These are phyloP conservation scores for Platanista minor DNA, from an alignment of 2,113 vertebrate species.

Conservation along the genomic window DNA sequence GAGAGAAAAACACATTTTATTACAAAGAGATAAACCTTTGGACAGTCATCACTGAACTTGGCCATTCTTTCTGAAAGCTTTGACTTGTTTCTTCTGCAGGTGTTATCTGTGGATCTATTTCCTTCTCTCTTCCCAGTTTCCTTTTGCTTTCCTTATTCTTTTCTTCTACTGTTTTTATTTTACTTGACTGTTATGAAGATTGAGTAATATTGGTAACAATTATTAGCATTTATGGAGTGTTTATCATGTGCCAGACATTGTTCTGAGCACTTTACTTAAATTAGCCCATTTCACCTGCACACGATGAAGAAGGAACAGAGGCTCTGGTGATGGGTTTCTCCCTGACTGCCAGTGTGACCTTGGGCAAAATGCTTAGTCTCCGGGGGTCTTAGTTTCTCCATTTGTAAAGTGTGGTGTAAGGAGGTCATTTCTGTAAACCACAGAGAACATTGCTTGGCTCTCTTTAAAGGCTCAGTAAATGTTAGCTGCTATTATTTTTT, in stretches of 20 bases:
- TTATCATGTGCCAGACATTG: background rate
- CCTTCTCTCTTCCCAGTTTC: background rate
- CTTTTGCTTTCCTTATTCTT: background rate
- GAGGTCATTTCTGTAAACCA: background rate
- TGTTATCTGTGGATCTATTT: background rate
- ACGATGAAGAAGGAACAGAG: background rate
- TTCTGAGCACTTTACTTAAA: background rate
- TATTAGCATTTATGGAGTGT: background rate
- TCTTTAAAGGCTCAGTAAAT: background rate
- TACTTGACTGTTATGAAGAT: background rate
- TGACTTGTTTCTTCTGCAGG: background rate
- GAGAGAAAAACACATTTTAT: background rate
- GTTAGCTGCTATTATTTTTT: background rate
- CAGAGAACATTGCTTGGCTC: background rate
- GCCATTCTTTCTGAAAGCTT: background rate
- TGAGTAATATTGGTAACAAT: background rate
- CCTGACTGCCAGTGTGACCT: background rate
- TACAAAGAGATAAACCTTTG: background rate
- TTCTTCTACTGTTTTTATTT: background rate
- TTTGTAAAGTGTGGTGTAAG: background rate
- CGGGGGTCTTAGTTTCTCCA: background rate
- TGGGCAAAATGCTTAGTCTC: background rate
- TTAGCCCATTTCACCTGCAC: background rate
- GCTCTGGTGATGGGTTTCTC: background rate
- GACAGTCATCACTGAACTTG: background rate